Evolutionary conservation across 2,113 vertebrate genomes (phyloP), one percentile per base, ranked within the genome.

Genomic region (Corythaeola cristata): DNA sequence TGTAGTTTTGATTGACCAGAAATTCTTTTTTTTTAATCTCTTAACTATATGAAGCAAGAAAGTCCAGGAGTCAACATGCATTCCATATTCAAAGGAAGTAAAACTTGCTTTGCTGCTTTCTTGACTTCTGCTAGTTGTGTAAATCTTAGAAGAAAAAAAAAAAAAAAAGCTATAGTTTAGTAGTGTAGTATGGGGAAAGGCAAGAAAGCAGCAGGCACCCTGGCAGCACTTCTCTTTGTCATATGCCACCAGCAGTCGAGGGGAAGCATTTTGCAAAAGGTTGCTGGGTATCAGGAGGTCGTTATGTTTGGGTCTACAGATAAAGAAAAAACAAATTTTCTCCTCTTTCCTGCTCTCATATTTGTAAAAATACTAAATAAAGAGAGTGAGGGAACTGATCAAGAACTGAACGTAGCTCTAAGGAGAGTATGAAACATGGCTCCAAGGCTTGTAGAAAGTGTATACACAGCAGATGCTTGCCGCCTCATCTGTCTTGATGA

Each of bases 401-500:
- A 92, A 81, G 64, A 90, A 41, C 59, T 35, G 32, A 59, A 8
- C 79, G 37, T 39, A 90, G 74, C 76, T 93, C 73, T 88, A 66
- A 92, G 58, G 71, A 84, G n/a, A 92, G 45, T 47, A 72, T 84
- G 62, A 74, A 88, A 95, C 37, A 58, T 16, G 33, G 39, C 85
- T 93, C 88, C 60, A 60, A 88, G 82, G 78, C 56, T 53, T 56
- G 32, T 72, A n/a, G 13, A 85, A 95, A 77, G 45, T 21, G 66
- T 79, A 71, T 50, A 21, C 69, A 41, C 45, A 69, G 76, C 23
- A 83, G 72, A 91, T 83, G 53, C 69, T 50, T 90, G 81, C 58
- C 69, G 94, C 58, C 77, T 96, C 90, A 96, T 93, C 62, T 90
- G 7, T 92, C 94, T 89, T 69, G 64, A 91, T 55, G 75, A 55